Base-by-base conservation (phyloP, 2,888 invertebrate genomes). In the Ochropleura leucogaster region DNA sequence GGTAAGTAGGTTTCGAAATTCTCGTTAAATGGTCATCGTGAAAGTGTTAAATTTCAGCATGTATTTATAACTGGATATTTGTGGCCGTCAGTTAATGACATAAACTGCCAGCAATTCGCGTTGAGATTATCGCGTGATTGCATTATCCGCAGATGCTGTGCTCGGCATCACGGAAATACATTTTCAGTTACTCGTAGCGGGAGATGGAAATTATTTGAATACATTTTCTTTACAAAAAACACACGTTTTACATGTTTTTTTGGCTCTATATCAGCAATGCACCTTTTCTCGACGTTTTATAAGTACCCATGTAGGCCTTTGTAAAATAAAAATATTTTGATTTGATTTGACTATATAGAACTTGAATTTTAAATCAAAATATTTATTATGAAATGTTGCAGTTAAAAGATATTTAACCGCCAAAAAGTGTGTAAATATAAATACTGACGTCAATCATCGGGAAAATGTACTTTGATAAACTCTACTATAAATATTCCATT, bases 121-220 rank as follows among this genome's bases (percentile, higher is more conserved):
- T 79, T 79, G 83, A 75, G 49, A 60, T 76, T 72, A 80, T 70
- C 44, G 53, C 67, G 9, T 73, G 72, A 78, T 80, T 73, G 63
- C 55, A 69, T 82, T 82, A 72, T 72, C 57, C n/a, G 44, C 47
- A 44, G 42, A 64, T 76, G 70, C 53, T 20, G 14, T 40, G 68
- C n/a, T 14, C 71, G 51, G 49, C 49, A 63, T 55, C 44, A 49
- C 62, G 66, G 30, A 79, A 79, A 72, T 69, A 67, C 69, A 76
- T 16, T 76, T 68, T 57, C 67, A 65, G 57, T 30, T 30, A 30
- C 30, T 30, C 30, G 55, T 70, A 68, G 40, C 46, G 40, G 49
- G 57, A 67, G 20, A 59, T 75, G 30, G 44, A 30, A 62, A 67
- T 66, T 64, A 79, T 62, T 62, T 8, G 46, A 9, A 63, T 68